Conservation (phyloP, 2,113 vertebrate species). For the Erpornis zantholeuca region DNA sequence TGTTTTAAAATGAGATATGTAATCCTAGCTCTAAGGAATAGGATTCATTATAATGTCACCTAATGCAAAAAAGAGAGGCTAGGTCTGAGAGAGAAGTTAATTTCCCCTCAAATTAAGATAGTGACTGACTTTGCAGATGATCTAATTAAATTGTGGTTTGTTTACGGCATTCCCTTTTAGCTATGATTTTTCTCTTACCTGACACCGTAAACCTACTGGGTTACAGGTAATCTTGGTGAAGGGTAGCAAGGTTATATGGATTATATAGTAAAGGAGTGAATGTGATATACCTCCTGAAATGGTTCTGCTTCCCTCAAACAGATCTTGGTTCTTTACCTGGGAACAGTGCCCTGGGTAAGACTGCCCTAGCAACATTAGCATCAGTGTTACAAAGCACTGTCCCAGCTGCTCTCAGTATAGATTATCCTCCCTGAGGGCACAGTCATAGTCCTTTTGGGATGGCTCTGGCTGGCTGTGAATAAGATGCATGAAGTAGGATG, state of each 20-base stretch:
- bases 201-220: background rate
- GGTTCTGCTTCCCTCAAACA: background rate
- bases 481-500: background rate
- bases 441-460: background rate
- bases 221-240: background rate
- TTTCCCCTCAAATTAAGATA: background rate
- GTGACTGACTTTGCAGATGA: background rate
- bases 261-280: background rate
- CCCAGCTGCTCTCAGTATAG: background rate
- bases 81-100: background rate
- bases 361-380: background rate
- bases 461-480: background rate
- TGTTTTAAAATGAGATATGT: conserved; percentile 48
- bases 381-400: background rate
- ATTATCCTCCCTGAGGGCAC: background rate
- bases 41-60: conserved; percentile 21
- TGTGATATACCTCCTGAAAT: background rate
- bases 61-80: background rate
- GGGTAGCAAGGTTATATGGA: background rate
- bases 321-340: background rate
- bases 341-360: background rate
- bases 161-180: background rate
- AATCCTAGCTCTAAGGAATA: conserved; percentile 40
- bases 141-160: background rate
- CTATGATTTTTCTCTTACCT: background rate